Conservation (phyloP, 2,113 vertebrate species). For the Nesospiza acunhae region DNA sequence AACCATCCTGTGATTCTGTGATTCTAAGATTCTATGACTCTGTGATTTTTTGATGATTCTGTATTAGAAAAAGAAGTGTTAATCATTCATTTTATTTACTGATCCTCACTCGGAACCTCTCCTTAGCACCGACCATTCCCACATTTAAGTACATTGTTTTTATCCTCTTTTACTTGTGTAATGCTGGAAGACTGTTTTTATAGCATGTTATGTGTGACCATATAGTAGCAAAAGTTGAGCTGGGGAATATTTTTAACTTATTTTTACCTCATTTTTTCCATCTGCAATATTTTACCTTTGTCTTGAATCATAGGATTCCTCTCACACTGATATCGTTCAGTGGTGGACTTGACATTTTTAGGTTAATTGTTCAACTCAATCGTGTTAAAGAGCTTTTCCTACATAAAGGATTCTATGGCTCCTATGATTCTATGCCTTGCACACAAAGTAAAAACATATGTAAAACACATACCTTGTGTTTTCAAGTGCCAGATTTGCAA, state of each 20-base stretch:
- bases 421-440: not conserved
- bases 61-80: not conserved
- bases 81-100: not conserved
- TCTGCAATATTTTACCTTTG: not conserved
- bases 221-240: not conserved
- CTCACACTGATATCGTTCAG: rapidly evolving
- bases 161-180: rapidly evolving
- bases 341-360: not conserved
- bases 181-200: not conserved
- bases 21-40: too few relatives aligned
- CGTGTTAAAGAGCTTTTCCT: not conserved
- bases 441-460: not conserved
- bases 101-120: not conserved
- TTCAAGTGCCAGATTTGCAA: not conserved
- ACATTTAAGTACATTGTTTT: not conserved
- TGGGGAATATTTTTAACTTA: not conserved
- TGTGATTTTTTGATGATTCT: too few relatives aligned
- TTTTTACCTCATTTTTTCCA: not conserved
- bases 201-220: not conserved
- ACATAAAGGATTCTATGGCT: not conserved
- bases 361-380: rapidly evolving
- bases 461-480: not conserved
- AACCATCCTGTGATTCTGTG: not conserved
- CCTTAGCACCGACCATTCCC: not conserved
- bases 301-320: not conserved